These are phyloP conservation scores for Cataglyphis hispanica DNA, from an alignment of 1,140 invertebrate species.

Conservation along the genomic window DNA sequence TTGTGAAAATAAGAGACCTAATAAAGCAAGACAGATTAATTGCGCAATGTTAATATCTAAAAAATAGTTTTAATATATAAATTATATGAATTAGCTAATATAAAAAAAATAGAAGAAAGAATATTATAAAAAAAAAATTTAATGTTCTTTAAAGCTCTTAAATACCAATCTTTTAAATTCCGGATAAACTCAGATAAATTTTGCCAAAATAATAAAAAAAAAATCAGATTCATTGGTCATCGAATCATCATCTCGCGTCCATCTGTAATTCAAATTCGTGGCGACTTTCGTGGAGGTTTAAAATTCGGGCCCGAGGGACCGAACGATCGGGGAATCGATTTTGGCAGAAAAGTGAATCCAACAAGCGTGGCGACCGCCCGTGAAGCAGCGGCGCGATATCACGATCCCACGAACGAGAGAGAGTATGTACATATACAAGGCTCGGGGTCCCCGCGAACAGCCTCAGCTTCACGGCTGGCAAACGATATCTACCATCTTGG, in stretches of 20 bases:
- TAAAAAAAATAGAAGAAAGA: neutral
- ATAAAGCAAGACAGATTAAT: neutral
- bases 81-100: neutral
- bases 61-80: neutral
- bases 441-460: neutral
- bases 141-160: neutral
- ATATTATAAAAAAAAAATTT: neutral
- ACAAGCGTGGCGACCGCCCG: conserved; percentile 68
- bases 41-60: neutral
- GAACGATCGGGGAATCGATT: conserved; percentile 76
- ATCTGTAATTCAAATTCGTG: conserved; percentile 12
- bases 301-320: neutral
- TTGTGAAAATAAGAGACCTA: neutral
- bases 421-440: neutral
- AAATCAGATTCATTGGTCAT: neutral
- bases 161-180: neutral
- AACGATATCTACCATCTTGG: conserved; percentile 81
- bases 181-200: neutral
- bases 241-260: neutral
- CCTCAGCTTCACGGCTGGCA: conserved; percentile 61
- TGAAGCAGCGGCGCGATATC: conserved; percentile 59
- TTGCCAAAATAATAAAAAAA: neutral
- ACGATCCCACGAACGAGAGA: conserved; percentile 38
- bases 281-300: conserved; percentile 42
- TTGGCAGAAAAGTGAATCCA: conserved; percentile 76